Conservation (phyloP, 2,797 vertebrate genomes). For the Sarcoramphus papa region DNA sequence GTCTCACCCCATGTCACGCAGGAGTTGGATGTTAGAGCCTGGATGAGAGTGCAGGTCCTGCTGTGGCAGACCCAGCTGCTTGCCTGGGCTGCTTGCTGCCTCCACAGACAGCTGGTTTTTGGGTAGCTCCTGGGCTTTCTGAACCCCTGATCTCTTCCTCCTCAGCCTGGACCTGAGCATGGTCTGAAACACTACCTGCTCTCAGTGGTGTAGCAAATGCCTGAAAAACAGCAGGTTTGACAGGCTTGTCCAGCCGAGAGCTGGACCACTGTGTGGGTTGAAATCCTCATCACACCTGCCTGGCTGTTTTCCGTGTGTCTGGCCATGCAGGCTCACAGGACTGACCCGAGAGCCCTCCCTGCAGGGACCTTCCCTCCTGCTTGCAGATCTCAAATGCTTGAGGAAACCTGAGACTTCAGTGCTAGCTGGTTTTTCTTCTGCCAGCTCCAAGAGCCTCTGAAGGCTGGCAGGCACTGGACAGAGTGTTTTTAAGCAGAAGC, state of each 20-base stretch:
- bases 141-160: background rate
- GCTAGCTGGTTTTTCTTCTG: background rate
- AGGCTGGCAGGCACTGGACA: background rate
- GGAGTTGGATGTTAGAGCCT: background rate
- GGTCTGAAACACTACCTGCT: background rate
- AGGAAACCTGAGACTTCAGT: background rate
- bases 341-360: background rate
- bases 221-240: background rate
- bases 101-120: background rate
- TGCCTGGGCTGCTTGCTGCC: background rate
- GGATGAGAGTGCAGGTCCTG: background rate
- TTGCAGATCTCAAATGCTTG: background rate
- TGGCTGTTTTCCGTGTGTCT: background rate
- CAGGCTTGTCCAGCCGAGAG: background rate
- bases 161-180: background rate
- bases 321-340: background rate
- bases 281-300: background rate
- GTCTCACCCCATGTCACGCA: accelerated
- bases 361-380: background rate
- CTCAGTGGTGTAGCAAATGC: background rate
- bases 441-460: background rate
- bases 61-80: background rate
- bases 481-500: background rate
- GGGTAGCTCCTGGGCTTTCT: background rate
- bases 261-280: background rate